A percentile compares a stretch with the other conserved stretches of the same genome.
phyloP scores from a whole-genome alignment of 35 echinoderm and acorn worm genomes.

The Lytechinus pictus region DNA sequence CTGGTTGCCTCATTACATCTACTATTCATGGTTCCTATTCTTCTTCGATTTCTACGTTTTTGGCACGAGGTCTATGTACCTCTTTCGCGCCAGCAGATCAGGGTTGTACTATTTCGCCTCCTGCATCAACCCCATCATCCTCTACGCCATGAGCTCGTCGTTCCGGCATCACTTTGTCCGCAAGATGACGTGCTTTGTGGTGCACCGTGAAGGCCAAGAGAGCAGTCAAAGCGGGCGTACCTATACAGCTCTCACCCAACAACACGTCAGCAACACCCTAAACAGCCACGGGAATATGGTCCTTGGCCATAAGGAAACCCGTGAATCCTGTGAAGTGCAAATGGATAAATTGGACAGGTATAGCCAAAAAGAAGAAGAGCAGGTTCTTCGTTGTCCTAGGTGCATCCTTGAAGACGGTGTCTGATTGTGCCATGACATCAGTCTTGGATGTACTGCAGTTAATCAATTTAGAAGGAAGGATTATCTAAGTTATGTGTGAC shows the following conservation, averaged over 20 bases:
- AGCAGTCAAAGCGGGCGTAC: constrained; percentile 39
- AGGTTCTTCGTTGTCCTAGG: not conserved
- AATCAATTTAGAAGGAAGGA: too few species aligned
- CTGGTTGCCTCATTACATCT: constrained; percentile 42
- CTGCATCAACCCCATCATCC: constrained; percentile 48
- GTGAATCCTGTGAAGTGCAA: not conserved
- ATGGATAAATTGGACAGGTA: not conserved
- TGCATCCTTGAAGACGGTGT: constrained; percentile 28
- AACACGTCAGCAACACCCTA: not conserved
- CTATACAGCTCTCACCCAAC: constrained; percentile 15
- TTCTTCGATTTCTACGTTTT: not conserved
- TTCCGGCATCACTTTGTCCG: constrained; percentile 38
- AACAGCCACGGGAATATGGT: not conserved
- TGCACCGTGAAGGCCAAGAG: constrained; percentile 23
- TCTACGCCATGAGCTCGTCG: constrained; percentile 45
- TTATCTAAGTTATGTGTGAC: too few species aligned
- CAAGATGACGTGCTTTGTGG: constrained; percentile 22
- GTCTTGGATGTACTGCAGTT: too few species aligned
- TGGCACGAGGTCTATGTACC: constrained; percentile 14
- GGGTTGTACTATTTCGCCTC: constrained; percentile 40
- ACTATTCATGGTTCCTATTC: constrained; percentile 38
- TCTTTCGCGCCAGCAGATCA: not conserved
- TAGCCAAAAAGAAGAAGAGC: not conserved
- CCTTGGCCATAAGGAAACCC: not conserved
- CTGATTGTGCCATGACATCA: not conserved